A percentile compares a stretch with the other conserved stretches of the same genome.
Conservation (phyloP, 2,888 invertebrate species). For the Euplexia lucipara region DNA sequence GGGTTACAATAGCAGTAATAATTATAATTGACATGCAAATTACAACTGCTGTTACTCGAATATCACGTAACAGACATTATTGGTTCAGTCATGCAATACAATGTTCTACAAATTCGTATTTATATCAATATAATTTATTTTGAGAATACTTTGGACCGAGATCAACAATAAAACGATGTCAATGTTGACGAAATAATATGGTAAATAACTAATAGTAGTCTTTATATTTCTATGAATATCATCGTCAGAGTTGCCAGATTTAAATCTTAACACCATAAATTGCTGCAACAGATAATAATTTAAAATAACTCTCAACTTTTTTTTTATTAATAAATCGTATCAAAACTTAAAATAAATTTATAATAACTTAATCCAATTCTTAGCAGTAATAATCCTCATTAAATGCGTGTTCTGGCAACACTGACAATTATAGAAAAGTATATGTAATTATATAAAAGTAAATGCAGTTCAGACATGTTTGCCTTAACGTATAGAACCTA, state of each 20-base stretch:
- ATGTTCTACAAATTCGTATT: slow-evolving; percentile 50
- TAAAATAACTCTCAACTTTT: neutral
- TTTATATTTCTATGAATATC: slow-evolving; percentile 35
- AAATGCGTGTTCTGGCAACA: slow-evolving; percentile 54
- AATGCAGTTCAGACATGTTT: slow-evolving; percentile 62
- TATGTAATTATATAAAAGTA: slow-evolving; percentile 53
- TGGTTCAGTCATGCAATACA: slow-evolving; percentile 58
- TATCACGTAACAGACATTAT: slow-evolving; percentile 52
- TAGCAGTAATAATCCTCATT: slow-evolving; percentile 10
- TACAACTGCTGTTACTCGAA: slow-evolving; percentile 44
- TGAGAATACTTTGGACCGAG: slow-evolving; percentile 60
- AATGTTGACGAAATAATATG: slow-evolving; percentile 35
- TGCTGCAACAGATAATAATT: neutral
- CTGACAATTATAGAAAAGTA: slow-evolving; percentile 55
- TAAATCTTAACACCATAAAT: neutral
- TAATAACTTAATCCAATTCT: slow-evolving; percentile 11
- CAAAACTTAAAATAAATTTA: neutral
- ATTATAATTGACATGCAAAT: slow-evolving; percentile 63
- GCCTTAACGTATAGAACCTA: slow-evolving; percentile 32
- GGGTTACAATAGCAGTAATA: slow-evolving; percentile 56
- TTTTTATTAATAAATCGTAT: neutral
- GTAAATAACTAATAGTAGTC: slow-evolving; percentile 30
- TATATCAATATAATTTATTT: no score
- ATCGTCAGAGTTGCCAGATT: slow-evolving; percentile 64
- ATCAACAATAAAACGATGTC: slow-evolving; percentile 49